Base-by-base conservation (phyloP, 2,797 vertebrate species). In the Alca torda region DNA sequence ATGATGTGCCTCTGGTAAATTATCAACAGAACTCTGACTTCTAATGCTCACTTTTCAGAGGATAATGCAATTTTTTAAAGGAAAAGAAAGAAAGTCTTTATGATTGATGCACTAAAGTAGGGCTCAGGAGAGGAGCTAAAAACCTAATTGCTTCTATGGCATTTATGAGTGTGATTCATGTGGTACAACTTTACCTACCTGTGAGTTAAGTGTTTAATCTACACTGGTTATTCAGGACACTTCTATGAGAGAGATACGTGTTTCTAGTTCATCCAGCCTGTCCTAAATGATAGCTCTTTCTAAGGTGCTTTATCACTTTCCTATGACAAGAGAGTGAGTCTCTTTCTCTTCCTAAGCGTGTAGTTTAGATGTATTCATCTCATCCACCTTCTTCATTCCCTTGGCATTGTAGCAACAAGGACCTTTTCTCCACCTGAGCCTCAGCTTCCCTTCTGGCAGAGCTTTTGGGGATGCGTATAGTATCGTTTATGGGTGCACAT, bases 91-190 rank as follows among this genome's bases (percentile, higher is more conserved):
- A 11, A 85, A 81, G 24, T 33, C 50, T 63, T 90, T 79, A n/a
- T 87, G 54, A 93, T 39, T 65, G 82, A 81, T 91, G 51, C 43
- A 64, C 8, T 45, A 31, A 91, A 89, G 39, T 67, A 83, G 35
- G 50, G 20, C 89, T 89, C 65, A 70, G 67, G 84, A 96, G 76
- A 91, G 16, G 10, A 79, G 51, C 69, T 93, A 76, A 94, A 94
- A 95, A 45, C 70, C 65, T 95, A 86, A 96, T 89, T 81, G 69
- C 75, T 94, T 77, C 78, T 51, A 8, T 46, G 81, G 75, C 33
- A 89, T 96, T 92, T 86, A 60, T 81, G 23, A 88, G 23, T 50
- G 14, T 91, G 82, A 93, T 87, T 97, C 92, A 95, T 72, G 48
- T 78, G 21, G 20, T 84, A 15, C 20, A 69, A 63, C 57, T 92